Base-by-base conservation (phyloP, 2,888 invertebrate genomes). In the Metellina segmentata region DNA sequence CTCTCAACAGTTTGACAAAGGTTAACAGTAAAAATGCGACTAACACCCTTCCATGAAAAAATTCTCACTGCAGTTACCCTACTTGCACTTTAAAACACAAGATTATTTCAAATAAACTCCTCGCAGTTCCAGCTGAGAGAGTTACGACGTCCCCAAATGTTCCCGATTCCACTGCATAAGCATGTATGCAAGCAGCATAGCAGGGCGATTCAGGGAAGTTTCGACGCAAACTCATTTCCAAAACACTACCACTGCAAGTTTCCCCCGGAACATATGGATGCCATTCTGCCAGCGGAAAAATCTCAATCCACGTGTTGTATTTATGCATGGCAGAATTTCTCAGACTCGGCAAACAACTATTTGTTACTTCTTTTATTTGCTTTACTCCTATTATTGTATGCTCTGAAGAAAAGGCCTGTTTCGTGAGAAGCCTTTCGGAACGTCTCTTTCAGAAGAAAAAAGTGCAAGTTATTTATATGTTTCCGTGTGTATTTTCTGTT, bases 341-440 rank as follows among this genome's bases (percentile, higher is more conserved):
- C 16, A 61, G 61, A 34, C 16, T 61, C 61, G 34, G 61, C 61
- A 61, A 61, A 5, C 34, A 34, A 34, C 16, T 61, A 16, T 61
- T 61, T 61, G 61, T 61, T 61, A 61, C 61, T 61, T 61, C 61
- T 61, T 61, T 61, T 61, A 61, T 61, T 61, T 61, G 61, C 61
- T 61, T 61, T 61, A 11, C 61, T 61, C 7, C 13, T 61, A 61
- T 61, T 61, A 61, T 61, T 61, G 61, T 61, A 16, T 16, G 61
- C 61, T 61, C 61, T 61, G 61, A 11, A 61, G 61, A 61, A 61
- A 61, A 61, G 5, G 5, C 61, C 5, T 5, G 61, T 61, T 61
- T 61, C 61, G 61, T 61, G 61, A 61, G 61, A 16, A 16, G 7
- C 61, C 61, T 61, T 61, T 16, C 61, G 61, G 7, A 34, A 34